Evolutionary conservation across 2,113 vertebrate species (phyloP).

Genomic region (Carassius gibelio): DNA sequence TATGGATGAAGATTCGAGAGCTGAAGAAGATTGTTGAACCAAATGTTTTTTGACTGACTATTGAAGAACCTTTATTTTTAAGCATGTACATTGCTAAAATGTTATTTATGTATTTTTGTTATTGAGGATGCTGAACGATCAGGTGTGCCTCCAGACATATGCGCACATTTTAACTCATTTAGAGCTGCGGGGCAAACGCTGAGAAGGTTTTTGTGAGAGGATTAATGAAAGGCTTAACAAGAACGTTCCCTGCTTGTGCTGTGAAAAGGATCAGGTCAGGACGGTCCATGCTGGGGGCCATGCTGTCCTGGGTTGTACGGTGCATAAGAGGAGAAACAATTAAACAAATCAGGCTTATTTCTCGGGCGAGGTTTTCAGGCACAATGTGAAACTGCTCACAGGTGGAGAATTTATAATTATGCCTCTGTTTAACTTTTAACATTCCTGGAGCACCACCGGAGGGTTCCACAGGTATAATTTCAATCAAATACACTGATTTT

Average conservation of each 20-base stretch:
- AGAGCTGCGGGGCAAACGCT: not conserved
- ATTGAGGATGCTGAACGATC: not conserved
- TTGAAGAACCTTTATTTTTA: no score
- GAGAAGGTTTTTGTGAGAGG: conserved; percentile 34
- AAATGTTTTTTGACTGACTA: no score
- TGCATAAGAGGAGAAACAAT: not conserved
- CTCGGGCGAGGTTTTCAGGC: not conserved
- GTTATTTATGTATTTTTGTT: no score
- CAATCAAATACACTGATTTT: not conserved
- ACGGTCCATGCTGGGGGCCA: conserved; percentile 35
- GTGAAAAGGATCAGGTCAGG: conserved; percentile 37
- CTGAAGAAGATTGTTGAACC: not conserved
- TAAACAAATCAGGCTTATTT: conserved; percentile 28
- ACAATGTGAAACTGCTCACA: not conserved
- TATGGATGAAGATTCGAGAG: not conserved
- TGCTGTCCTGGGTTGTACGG: not conserved
- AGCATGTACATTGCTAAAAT: no score
- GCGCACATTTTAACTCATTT: not conserved
- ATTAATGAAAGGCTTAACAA: conserved; percentile 38
- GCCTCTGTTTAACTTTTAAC: not conserved
- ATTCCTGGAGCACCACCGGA: not conserved
- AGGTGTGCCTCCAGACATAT: conserved; percentile 5
- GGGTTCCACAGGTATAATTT: not conserved
- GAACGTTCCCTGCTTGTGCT: conserved; percentile 13
- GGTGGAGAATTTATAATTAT: not conserved